Base-by-base conservation (phyloP, 2,888 invertebrate species). In the Pammene aurita region DNA sequence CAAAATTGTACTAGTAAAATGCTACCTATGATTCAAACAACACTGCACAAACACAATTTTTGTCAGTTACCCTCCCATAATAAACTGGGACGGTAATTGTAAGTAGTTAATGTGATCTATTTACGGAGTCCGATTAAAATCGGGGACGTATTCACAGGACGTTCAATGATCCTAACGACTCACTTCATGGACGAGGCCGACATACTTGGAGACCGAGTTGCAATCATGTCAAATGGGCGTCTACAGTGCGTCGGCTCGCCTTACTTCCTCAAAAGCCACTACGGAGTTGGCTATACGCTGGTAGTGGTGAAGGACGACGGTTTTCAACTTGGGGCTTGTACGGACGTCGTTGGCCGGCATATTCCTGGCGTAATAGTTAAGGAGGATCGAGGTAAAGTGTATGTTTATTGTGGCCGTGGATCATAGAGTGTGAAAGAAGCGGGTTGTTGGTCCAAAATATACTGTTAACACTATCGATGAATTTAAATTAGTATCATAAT, bases 121-220 rank as follows among this genome's bases (percentile, higher is more conserved):
- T 7, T 42, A 42, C 42, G 2, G 35, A 5, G 7, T 4, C 4
- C 35, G 7, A 5, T 5, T 35, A 35, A 35, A 35, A 35, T 4
- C 5, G 4, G 4, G 4, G 5, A 5, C 7, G 7, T 6, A 48
- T 48, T 41, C 10, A n/a, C 42, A 57, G 57, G 42, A 7, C 57
- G 57, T 18, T 57, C 57, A 95, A 93, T 96, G 72, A 85, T 96
- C 11, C 84, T 96, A 72, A 95, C 96, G 0, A 95, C 95, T 0
- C 95, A 96, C 84, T 96, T 95, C 79, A 96, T 96, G 96, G 96
- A 96, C 75, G 96, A 96, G 85, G 96, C 96, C 1, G 96, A 96
- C 84, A 85, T 96, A 6, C 86, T 96, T 5, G 96, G 96, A 0
- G 96, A 96, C 86, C 92, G 96, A 38, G 96, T 96, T 74, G 96